Conservation (phyloP, 1,140 invertebrate species). For the Aphaenogaster floridana region DNA sequence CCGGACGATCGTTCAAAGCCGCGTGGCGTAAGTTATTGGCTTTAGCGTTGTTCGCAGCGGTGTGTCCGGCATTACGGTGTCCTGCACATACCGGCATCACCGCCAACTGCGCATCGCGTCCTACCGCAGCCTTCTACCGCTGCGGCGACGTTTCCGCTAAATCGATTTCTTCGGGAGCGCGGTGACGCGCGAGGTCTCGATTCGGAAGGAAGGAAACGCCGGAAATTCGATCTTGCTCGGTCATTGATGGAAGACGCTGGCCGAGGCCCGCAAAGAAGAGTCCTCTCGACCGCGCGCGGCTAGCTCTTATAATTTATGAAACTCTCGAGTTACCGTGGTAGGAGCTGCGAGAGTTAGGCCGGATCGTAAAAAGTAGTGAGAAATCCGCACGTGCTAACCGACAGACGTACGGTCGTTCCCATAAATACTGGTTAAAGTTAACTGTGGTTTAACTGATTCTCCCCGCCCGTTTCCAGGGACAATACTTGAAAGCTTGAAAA, state of each 20-base stretch:
- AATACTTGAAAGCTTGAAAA: conserved; percentile 42
- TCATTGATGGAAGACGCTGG: conserved; percentile 43
- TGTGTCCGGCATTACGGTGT: conserved; percentile 50
- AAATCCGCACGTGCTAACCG: conserved; percentile 46
- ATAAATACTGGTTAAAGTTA: conserved; percentile 57
- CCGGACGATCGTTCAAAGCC: conserved; percentile 76
- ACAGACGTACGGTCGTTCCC: conserved; percentile 51
- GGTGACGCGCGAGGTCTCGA: neutral
- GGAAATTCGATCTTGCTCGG: conserved; percentile 50
- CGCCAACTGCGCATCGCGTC: conserved; percentile 35
- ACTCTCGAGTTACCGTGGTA: conserved; percentile 23
- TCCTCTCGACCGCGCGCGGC: neutral
- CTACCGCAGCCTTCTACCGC: conserved; percentile 50
- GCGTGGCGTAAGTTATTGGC: conserved; percentile 77
- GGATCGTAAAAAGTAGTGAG: conserved; percentile 55
- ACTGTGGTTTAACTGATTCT: conserved; percentile 51
- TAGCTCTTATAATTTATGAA: conserved; percentile 53
- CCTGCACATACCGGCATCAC: conserved; percentile 66
- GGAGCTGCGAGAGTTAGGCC: conserved; percentile 11
- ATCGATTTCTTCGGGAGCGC: conserved; percentile 57
- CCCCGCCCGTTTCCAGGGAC: neutral
- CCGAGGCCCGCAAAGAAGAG: neutral
- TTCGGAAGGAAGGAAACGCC: conserved; percentile 20
- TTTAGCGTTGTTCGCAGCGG: conserved; percentile 66
- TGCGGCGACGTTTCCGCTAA: conserved; percentile 54